phyloP scores from a whole-genome alignment of 2,888 invertebrate genomes.

The Callyntrura sp. region DNA sequence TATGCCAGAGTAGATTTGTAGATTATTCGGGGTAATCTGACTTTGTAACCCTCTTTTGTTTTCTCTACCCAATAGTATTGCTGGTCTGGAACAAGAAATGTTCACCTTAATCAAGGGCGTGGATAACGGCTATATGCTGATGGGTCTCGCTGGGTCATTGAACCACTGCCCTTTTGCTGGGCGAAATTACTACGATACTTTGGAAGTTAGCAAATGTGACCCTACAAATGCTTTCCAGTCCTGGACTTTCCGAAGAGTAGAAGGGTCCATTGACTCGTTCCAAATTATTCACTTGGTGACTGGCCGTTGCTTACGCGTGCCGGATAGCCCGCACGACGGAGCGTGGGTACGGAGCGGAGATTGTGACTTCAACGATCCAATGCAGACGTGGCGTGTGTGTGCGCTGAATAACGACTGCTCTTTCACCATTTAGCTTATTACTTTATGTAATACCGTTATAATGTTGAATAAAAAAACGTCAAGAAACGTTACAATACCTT shows the following conservation, averaged over 20 bases:
- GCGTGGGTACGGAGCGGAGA: conserved; percentile 78
- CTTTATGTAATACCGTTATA: background rate
- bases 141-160: conserved; percentile 75
- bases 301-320: conserved; percentile 78
- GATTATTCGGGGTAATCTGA: too few species aligned
- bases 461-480: background rate
- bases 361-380: conserved; percentile 75
- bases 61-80: conserved; percentile 61
- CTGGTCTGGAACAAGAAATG: conserved; percentile 79
- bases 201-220: conserved; percentile 74
- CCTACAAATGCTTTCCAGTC: conserved; percentile 75
- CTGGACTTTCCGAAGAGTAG: conserved; percentile 69
- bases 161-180: conserved; percentile 75
- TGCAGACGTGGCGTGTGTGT: conserved; percentile 80
- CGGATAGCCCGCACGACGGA: conserved; percentile 72
- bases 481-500: too few species aligned
- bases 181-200: conserved; percentile 73
- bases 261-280: conserved; percentile 71
- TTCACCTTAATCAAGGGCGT: conserved; percentile 75
- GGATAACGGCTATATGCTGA: conserved; percentile 76
- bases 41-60: too few species aligned
- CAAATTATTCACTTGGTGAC: conserved; percentile 77
- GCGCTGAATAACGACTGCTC: conserved; percentile 72
- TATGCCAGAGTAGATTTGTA: too few species aligned
- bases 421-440: conserved; percentile 64